A percentile compares a stretch with the other conserved stretches of the same genome.
phyloP scores from a whole-genome alignment of 2,888 invertebrate genomes.

The Acholoe squamosa region DNA sequence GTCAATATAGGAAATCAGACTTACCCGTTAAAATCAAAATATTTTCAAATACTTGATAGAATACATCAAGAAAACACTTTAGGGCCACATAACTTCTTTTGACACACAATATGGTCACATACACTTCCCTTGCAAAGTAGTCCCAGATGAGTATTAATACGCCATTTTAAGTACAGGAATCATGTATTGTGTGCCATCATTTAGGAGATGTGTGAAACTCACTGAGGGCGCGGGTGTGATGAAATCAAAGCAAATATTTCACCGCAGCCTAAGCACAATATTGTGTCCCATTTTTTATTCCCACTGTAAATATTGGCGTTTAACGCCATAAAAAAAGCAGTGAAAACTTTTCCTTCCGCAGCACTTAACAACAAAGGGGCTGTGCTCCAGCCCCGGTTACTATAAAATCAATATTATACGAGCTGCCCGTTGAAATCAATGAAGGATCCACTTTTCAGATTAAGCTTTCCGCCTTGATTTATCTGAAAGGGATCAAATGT shows the following conservation, averaged over 20 bases:
- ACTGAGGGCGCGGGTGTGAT: background rate
- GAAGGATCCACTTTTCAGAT: conserved; percentile 20
- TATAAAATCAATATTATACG: conserved; percentile 12
- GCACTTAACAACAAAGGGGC: conserved; percentile 24
- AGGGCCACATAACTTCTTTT: too few species aligned
- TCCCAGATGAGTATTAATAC: too few species aligned
- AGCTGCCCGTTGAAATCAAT: background rate
- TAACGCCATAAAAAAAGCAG: background rate
- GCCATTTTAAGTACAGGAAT: background rate
- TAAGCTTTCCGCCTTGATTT: conserved; percentile 17
- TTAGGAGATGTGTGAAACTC: background rate
- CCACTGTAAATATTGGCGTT: conserved; percentile 13
- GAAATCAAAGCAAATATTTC: conserved; percentile 15
- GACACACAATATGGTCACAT: too few species aligned
- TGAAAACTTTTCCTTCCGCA: conserved; percentile 16
- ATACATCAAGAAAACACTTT: too few species aligned
- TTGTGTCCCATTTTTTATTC: background rate
- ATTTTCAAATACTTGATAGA: too few species aligned
- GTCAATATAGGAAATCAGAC: too few species aligned
- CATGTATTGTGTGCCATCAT: background rate
- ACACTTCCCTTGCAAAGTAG: too few species aligned
- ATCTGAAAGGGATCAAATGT: conserved; percentile 21
- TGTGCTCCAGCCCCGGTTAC: background rate
- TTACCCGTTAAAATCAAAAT: too few species aligned
- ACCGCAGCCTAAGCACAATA: background rate